A percentile compares a stretch with the other conserved stretches of the same genome.
Evolutionary conservation across 2,888 invertebrate genomes (phyloP).

Genomic region (Trachelus iudaicus): DNA sequence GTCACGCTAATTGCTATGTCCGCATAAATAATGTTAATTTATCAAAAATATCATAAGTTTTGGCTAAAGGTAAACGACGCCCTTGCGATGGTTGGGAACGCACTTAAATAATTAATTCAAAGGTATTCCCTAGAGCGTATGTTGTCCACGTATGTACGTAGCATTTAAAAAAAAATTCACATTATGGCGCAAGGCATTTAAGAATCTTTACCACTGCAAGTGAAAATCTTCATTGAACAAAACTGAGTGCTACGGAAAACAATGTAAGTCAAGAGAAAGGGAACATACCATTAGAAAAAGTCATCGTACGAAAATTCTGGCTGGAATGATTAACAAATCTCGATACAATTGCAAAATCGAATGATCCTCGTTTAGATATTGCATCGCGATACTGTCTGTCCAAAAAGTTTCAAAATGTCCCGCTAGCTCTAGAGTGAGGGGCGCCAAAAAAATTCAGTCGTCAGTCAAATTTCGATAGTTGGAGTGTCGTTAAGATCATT

Average conservation of each 20-base stretch:
- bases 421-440: background rate
- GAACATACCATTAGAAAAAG: background rate
- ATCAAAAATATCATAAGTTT: background rate
- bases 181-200: background rate
- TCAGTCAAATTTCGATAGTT: slow-evolving; percentile 11
- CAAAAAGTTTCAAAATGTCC: background rate
- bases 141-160: slow-evolving; percentile 16
- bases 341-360: background rate
- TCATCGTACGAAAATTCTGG: background rate
- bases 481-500: slow-evolving; percentile 15
- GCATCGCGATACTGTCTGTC: background rate
- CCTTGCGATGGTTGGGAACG: background rate
- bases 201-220: background rate
- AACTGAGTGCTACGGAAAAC: background rate
- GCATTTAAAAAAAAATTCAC: slow-evolving; percentile 29
- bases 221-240: background rate
- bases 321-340: background rate
- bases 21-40: background rate
- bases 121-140: slow-evolving; percentile 13
- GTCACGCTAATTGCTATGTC: background rate
- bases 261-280: background rate
- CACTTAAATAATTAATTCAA: slow-evolving; percentile 29
- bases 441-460: background rate
- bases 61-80: background rate
- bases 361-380: background rate